A percentile compares a stretch with the other conserved stretches of the same genome.
phyloP scores from a whole-genome alignment of 1,140 invertebrate species.

The Caenorhabditis latens region DNA sequence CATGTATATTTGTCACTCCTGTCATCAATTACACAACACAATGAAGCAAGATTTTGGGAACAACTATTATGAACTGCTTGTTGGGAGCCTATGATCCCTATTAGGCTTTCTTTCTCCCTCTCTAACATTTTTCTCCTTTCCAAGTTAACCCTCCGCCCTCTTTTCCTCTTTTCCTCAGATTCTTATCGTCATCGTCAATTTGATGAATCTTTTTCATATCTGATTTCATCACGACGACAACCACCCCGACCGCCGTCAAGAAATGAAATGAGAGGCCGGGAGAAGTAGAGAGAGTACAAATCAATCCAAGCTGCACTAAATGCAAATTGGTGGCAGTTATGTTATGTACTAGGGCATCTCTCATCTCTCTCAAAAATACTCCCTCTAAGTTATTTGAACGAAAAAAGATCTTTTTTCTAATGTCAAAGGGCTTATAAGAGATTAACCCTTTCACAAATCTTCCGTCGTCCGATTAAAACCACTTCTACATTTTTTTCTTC shows the following conservation, averaged over 20 bases:
- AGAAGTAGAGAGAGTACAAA: slow-evolving; percentile 20
- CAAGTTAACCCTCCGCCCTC: neutral
- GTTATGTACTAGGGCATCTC: slow-evolving; percentile 13
- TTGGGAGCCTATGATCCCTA: too few relatives aligned
- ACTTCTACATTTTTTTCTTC: neutral
- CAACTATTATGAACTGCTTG: neutral
- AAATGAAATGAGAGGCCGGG: neutral
- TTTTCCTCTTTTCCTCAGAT: slow-evolving; percentile 13
- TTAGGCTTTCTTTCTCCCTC: too few relatives aligned
- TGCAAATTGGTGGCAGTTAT: slow-evolving; percentile 52
- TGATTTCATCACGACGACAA: slow-evolving; percentile 47
- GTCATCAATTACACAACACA: slow-evolving; percentile 18
- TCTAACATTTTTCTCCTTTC: neutral
- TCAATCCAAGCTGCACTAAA: slow-evolving; percentile 55
- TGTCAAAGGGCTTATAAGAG: slow-evolving; percentile 13
- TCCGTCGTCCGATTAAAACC: neutral
- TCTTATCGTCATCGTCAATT: slow-evolving; percentile 42
- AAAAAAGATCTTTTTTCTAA: neutral
- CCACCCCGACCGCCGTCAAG: neutral
- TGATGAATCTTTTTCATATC: slow-evolving; percentile 53
- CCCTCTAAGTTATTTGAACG: too few relatives aligned
- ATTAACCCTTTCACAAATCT: neutral
- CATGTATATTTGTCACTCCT: slow-evolving; percentile 34
- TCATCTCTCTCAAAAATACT: neutral
- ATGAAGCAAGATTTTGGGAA: neutral